Base-by-base conservation (phyloP, 2,888 invertebrate genomes). In the Frankliniella intonsa region DNA sequence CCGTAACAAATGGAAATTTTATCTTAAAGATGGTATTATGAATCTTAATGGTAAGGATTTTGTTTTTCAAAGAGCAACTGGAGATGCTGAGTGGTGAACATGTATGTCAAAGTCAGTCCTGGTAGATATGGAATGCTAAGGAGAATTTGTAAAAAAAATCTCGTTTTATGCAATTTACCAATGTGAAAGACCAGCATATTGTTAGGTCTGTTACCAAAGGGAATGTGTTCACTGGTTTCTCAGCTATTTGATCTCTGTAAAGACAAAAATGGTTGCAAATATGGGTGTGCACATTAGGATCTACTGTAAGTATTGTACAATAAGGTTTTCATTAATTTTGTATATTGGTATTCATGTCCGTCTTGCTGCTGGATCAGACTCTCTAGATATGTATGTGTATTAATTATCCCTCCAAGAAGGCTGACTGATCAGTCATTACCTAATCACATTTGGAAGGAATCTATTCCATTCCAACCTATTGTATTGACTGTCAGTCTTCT, bases 11-110 rank as follows among this genome's bases (percentile, higher is more conserved):
- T 99, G 99, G 99, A 99, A 99, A 90, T 99, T 99, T 89, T 96
- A 97, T 88, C 90, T 99, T 84, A 99, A 99, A 90, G 99, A 99
- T 90, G 99, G 99, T 83, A 98, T 99, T 84, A 99, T 99, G 99
- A 99, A 98, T 90, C 92, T 99, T 87, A 94, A 94, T 85, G 98
- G 99, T 80, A 97, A 96, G 89, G 99, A 99, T 90, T 99, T 94
- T 90, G 97, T 99, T 86, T 99, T 99, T 90, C 98, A 98, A 90
- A 98, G 97, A 90, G 98, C 98, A 19, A 96, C 94, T 86, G 99
- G 99, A 85, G 99, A 99, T 91, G 99, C 99, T 49, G 99, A 99
- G 88, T 99, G 99, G 99, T 99, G 86, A 88, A 80, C 19, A 19
- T 5, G 19, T n/a, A n/a, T 69, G 10, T 22, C 22, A 69, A 76